Evolutionary conservation across 2,888 invertebrate species (phyloP).

Genomic region (Mycalesis mineus): DNA sequence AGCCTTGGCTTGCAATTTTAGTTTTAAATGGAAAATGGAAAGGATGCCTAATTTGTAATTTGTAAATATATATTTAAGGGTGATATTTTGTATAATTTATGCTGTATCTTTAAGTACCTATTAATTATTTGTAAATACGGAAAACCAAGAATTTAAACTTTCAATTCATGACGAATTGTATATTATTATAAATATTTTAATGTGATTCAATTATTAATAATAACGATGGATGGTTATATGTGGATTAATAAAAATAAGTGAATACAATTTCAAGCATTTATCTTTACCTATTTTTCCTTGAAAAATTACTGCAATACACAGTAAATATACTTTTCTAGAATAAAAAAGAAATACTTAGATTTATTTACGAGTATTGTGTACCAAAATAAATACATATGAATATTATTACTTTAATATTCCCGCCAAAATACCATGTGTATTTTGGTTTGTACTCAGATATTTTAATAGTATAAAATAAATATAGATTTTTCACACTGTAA

Average conservation of each 20-base stretch:
- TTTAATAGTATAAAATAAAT: no score
- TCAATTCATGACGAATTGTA: neutral
- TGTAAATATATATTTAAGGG: neutral
- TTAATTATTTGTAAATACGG: neutral
- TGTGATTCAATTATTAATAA: neutral
- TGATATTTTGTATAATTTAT: neutral
- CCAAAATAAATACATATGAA: no score
- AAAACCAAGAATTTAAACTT: neutral
- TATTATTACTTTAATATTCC: no score
- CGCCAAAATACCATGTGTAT: no score
- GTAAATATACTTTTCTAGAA: no score
- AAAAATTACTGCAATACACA: no score
- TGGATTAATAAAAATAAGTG: neutral
- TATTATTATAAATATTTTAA: neutral
- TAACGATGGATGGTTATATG: neutral
- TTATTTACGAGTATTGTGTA: no score
- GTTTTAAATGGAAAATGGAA: neutral
- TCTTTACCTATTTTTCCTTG: neutral
- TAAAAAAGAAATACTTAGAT: no score
- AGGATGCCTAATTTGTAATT: neutral
- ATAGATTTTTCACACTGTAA: no score
- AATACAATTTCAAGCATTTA: neutral
- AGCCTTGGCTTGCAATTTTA: slow-evolving; percentile 4
- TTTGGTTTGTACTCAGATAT: no score
- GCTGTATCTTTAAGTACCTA: neutral